Evolutionary conservation across 2,113 vertebrate species (phyloP).

Genomic region (Chloroceryle aenea): DNA sequence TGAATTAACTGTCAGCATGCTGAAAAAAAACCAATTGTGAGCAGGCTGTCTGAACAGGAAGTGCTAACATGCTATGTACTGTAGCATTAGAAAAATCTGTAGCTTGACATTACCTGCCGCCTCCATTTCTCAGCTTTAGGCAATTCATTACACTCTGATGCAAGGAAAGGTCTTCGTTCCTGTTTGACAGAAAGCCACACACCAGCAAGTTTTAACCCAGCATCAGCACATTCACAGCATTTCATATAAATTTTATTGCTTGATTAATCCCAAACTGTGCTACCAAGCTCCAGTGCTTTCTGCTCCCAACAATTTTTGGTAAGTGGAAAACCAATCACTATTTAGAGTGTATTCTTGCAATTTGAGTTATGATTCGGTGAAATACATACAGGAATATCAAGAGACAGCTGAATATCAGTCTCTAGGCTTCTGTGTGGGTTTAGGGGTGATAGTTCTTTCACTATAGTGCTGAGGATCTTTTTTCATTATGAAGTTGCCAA

Average conservation of each 20-base stretch:
- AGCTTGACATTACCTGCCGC: slow-evolving; percentile 82
- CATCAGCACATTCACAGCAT: background rate
- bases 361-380: background rate
- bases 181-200: slow-evolving; percentile 52
- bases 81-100: rapidly evolving
- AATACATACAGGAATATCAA: background rate
- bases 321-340: background rate
- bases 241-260: background rate
- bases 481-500: background rate
- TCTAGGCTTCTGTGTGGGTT: too few species aligned
- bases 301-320: rapidly evolving
- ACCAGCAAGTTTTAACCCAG: background rate
- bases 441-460: background rate
- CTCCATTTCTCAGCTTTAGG: slow-evolving; percentile 98
- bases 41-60: background rate
- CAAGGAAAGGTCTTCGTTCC: slow-evolving; percentile 95
- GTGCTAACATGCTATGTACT: background rate
- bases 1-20: background rate
- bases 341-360: background rate
- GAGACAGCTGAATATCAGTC: background rate
- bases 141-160: slow-evolving; percentile 92
- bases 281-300: background rate
- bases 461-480: rapidly evolving
- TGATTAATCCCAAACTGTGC: background rate
- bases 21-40: background rate